These are phyloP conservation scores for Erinaceus europaeus DNA, from an alignment of 2,113 vertebrate species.

Conservation along the genomic window DNA sequence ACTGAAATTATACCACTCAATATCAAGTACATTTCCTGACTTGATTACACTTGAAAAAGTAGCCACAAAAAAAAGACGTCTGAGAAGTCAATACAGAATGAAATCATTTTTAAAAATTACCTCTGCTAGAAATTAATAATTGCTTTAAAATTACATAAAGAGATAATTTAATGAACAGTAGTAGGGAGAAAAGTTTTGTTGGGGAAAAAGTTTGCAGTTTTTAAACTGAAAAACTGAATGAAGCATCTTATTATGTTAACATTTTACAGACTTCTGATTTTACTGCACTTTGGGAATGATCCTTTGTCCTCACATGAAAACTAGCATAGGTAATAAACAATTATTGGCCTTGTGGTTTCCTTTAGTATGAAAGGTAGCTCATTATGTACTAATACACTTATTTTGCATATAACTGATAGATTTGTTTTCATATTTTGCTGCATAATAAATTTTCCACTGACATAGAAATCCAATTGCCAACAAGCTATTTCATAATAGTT, in stretches of 20 bases:
- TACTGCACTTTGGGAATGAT: conserved; percentile 6
- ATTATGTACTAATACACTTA: not conserved
- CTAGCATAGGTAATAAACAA: not conserved
- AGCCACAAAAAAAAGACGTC: not conserved
- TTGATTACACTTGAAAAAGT: not conserved
- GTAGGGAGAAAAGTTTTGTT: not conserved
- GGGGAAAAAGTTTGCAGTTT: not conserved
- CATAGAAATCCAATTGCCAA: not conserved
- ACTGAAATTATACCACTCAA: not conserved
- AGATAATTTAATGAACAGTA: not conserved
- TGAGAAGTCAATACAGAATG: not conserved
- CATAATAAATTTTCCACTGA: not conserved
- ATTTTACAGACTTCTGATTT: not conserved
- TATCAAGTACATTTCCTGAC: not conserved
- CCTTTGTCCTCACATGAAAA: not conserved
- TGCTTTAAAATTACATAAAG: not conserved
- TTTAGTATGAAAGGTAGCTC: not conserved
- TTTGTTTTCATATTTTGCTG: not conserved
- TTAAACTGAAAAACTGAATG: conserved; percentile 29
- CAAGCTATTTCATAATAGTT: not conserved
- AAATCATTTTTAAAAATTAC: not conserved
- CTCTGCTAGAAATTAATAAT: not conserved
- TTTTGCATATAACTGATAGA: not conserved
- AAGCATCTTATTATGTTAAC: not conserved
- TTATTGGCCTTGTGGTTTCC: not conserved